Base-by-base conservation (phyloP, 2,888 invertebrate species). In the Rhyacophila evoluta region DNA sequence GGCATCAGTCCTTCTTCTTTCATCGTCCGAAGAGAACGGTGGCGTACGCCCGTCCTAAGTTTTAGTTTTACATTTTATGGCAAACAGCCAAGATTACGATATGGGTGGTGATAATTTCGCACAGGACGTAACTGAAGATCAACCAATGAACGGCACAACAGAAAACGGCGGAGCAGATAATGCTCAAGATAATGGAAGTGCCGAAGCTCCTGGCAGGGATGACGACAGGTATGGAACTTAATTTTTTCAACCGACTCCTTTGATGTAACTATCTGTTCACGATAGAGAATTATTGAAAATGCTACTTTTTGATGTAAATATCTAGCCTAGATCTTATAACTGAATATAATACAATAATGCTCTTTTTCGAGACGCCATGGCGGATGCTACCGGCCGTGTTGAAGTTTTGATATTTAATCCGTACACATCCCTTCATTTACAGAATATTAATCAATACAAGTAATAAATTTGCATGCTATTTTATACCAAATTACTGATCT, bases 91-190 rank as follows among this genome's bases (percentile, higher is more conserved):
- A 90, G 93, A 92, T 86, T 91, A 89, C 88, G 90, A 91, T 85
- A 93, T 94, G 93, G 92, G 92, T 84, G 94, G 94, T 87, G 94
- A 94, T 88, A 94, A 94, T 88, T 94, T 94, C 88, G 93, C 94
- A 84, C 92, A 94, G 91, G 94, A 94, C 86, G 92, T 94, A 85
- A 92, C 92, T 85, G 88, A 89, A 72, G 93, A 94, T 84, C 92
- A 93, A 87, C 92, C 93, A 87, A 91, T 89, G 86, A 91, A 91
- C 87, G 90, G 90, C 84, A 89, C 89, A 85, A 86, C 86, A 83
- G 92, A 92, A 86, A 92, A 92, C 86, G 92, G 92, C 85, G 91
- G 92, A 83, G 93, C 93, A 84, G 94, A 93, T 86, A 92, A 91
- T 85, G 91, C 91, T 84, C 91, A 91, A 84, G 94, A 94, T 86